These are phyloP conservation scores for Cladopsammia gracilis DNA, from an alignment of 64 coral and sea anemone species.

Conservation along the genomic window DNA sequence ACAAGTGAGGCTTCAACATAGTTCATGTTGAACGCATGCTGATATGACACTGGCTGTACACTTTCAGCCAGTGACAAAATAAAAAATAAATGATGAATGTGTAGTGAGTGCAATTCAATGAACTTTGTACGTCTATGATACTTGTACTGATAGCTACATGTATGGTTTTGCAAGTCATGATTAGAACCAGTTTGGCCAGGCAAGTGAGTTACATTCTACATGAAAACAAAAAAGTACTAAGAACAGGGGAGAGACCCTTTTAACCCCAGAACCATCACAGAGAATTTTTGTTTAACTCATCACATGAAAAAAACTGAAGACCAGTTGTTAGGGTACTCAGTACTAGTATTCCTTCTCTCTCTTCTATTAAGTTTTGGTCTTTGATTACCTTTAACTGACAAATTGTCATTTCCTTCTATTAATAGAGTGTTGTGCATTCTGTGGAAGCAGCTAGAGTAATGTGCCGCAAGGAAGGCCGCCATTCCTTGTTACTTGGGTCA, in stretches of 20 bases:
- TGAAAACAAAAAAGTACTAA: slow-evolving; percentile 9
- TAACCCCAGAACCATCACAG: too few relatives aligned
- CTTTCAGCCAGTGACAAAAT: slow-evolving; percentile 22
- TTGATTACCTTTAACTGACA: background rate
- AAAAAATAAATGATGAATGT: slow-evolving; percentile 7
- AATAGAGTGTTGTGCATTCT: slow-evolving; percentile 66
- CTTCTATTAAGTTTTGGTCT: background rate
- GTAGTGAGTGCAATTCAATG: background rate
- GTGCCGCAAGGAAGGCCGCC: background rate
- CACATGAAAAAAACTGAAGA: background rate
- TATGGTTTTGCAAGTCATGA: slow-evolving; percentile 12
- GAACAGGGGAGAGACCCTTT: slow-evolving; percentile 15
- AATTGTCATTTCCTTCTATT: slow-evolving; percentile 25
- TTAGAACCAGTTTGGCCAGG: slow-evolving; percentile 9
- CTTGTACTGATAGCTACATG: slow-evolving; percentile 20
- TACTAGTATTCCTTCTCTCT: slow-evolving; percentile 1
- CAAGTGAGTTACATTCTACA: slow-evolving; percentile 16
- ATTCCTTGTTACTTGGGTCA: slow-evolving; percentile 41
- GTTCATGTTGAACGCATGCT: slow-evolving; percentile 11
- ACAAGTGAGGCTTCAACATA: slow-evolving; percentile 15
- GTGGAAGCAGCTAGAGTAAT: slow-evolving; percentile 38
- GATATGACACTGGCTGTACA: too few relatives aligned
- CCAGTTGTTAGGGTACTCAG: background rate
- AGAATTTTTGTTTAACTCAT: slow-evolving; percentile 12
- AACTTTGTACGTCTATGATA: background rate